Percentiles rank a stretch among this genome's conserved stretches.
Evolutionary conservation across 1,140 invertebrate genomes (phyloP).

Genomic region (Drosophila novamexicana): DNA sequence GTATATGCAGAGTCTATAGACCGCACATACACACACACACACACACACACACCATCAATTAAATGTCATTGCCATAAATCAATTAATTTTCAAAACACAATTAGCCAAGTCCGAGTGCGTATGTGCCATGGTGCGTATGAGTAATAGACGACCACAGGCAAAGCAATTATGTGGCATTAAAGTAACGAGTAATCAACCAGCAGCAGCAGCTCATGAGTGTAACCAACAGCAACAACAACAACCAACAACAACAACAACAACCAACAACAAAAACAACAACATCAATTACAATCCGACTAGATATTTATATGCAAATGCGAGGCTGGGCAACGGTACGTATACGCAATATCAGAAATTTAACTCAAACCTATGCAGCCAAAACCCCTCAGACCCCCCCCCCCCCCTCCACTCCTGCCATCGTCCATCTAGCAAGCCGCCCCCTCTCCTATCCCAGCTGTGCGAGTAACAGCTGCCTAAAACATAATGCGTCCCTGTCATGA

Average conservation of each 20-base stretch:
- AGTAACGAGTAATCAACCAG: conserved; percentile 15
- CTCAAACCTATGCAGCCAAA: background rate
- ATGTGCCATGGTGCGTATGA: conserved; percentile 50
- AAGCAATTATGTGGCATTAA: conserved; percentile 65
- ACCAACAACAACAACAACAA: conserved; percentile 1
- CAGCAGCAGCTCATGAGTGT: background rate
- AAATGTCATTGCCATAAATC: conserved; percentile 66
- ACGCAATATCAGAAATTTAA: conserved; percentile 28
- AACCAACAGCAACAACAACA: background rate
- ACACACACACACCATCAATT: conserved; percentile 6
- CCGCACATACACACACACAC: background rate
- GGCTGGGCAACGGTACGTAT: conserved; percentile 23
- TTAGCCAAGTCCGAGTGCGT: conserved; percentile 42
- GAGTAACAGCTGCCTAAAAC: conserved; percentile 20
- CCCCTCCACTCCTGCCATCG: background rate
- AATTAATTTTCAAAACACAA: conserved; percentile 75
- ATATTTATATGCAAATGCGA: conserved; percentile 22
- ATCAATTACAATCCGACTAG: conserved; percentile 38
- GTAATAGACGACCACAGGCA: conserved; percentile 57
- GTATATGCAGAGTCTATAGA: background rate
- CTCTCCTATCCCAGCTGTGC: too few relatives aligned
- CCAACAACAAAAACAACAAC: conserved; percentile 13
- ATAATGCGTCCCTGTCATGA: conserved; percentile 27
- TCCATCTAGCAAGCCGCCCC: too few relatives aligned
- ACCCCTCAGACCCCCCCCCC: background rate